Evolutionary conservation across 2,888 invertebrate species (phyloP).

Genomic region (Isotomurus palustris): DNA sequence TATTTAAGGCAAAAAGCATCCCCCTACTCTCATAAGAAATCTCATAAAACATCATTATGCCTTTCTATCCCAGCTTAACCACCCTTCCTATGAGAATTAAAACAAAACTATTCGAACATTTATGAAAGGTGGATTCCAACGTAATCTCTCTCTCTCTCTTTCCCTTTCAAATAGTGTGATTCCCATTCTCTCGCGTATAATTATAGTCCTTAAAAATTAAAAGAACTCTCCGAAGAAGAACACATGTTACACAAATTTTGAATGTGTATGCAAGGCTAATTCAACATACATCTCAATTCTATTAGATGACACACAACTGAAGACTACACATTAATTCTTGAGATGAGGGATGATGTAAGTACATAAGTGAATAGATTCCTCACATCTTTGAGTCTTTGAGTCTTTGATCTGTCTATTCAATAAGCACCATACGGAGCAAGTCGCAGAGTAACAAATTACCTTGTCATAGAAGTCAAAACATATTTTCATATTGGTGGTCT

Average conservation of each 20-base stretch:
- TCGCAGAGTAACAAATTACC: conserved; percentile 6
- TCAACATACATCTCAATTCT: neutral
- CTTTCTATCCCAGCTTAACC: neutral
- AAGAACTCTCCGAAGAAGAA: no score
- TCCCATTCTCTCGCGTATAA: no score
- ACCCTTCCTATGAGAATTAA: no score
- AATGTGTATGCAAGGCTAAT: neutral
- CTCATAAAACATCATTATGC: conserved; percentile 39
- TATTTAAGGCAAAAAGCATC: no score
- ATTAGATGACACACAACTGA: neutral
- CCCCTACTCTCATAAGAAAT: conserved; percentile 31
- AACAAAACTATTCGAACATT: no score
- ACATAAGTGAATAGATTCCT: no score
- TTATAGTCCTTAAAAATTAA: no score
- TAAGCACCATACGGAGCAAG: no score
- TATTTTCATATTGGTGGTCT: conserved; percentile 8
- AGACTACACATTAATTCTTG: neutral
- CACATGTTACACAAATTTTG: no score
- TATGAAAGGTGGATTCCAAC: neutral
- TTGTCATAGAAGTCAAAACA: conserved; percentile 10
- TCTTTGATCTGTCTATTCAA: no score
- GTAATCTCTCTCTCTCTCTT: neutral
- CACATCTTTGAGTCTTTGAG: no score
- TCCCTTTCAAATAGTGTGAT: no score
- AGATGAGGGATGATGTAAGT: neutral